phyloP scores from a whole-genome alignment of 2,888 invertebrate species.

The Latrodectus hesperus region DNA sequence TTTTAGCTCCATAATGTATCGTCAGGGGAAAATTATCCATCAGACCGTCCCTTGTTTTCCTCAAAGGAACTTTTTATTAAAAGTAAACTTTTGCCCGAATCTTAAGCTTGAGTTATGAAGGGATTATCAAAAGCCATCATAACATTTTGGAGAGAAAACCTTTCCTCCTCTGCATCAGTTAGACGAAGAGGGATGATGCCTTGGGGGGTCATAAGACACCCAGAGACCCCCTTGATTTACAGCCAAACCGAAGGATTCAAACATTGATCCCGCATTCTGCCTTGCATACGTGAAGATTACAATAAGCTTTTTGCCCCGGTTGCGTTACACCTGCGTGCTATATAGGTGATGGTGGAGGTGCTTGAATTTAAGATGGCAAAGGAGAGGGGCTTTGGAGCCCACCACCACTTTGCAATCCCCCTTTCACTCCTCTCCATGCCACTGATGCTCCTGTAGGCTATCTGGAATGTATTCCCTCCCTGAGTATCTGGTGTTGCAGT shows the following conservation, averaged over 20 bases:
- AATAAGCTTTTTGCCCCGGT: slow-evolving; percentile 60
- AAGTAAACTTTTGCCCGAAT: slow-evolving; percentile 47
- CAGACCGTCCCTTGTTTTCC: not conserved
- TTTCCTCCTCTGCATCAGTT: not conserved
- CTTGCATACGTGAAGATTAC: slow-evolving; percentile 67
- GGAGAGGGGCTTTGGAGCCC: slow-evolving; percentile 29
- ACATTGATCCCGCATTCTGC: slow-evolving; percentile 38
- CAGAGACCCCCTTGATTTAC: slow-evolving; percentile 54
- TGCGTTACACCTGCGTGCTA: slow-evolving; percentile 50
- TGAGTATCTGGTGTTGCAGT: slow-evolving; percentile 10
- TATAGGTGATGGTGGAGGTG: not conserved
- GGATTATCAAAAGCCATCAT: slow-evolving; percentile 61
- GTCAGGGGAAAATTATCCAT: slow-evolving; percentile 5
- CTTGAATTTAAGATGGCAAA: slow-evolving; percentile 51
- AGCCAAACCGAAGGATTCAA: slow-evolving; percentile 30
- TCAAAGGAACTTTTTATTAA: slow-evolving; percentile 55
- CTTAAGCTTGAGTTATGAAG: slow-evolving; percentile 67
- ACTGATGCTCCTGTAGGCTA: slow-evolving; percentile 7
- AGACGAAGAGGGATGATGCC: slow-evolving; percentile 58
- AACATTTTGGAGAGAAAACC: slow-evolving; percentile 29
- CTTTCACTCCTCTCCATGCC: not conserved
- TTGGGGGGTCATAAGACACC: slow-evolving; percentile 61
- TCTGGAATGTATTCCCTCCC: not conserved
- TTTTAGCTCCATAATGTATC: slow-evolving; percentile 4
- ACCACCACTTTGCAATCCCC: slow-evolving; percentile 55